Conservation (phyloP, 2,797 vertebrate species). For the Spinus pinus region DNA sequence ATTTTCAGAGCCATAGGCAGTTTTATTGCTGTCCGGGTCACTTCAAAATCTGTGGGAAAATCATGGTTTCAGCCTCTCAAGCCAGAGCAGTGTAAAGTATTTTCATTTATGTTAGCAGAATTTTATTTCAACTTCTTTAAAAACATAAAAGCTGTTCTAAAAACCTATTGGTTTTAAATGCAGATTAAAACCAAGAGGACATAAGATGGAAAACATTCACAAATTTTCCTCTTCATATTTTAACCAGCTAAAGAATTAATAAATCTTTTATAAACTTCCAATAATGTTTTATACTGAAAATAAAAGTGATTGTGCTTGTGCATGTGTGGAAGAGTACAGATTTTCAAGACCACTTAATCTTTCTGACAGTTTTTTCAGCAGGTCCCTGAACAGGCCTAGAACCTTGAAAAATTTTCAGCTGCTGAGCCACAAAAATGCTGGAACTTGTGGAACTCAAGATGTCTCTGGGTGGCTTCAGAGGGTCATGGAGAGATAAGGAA, state of each 20-base stretch:
- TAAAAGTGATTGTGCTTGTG: not conserved
- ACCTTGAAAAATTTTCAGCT: not conserved
- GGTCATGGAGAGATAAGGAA: not conserved
- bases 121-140: not conserved
- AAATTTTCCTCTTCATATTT: not conserved
- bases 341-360: not conserved
- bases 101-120: not conserved
- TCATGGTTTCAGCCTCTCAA: not conserved
- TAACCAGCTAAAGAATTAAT: not conserved
- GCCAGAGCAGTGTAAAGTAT: not conserved
- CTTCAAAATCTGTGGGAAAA: not conserved
- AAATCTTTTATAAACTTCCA: not conserved
- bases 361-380: not conserved
- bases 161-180: not conserved
- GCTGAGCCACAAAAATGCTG: not conserved
- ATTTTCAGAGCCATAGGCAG: slow-evolving; percentile 18
- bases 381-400: not conserved
- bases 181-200: not conserved
- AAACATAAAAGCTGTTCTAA: not conserved
- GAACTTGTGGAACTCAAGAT: not conserved
- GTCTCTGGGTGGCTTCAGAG: not conserved
- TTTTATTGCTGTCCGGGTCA: not conserved
- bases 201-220: not conserved
- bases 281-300: not conserved
- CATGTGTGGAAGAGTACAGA: not conserved